phyloP scores from a whole-genome alignment of 2,113 vertebrate species.

The Ptychochromis oligacanthus region DNA sequence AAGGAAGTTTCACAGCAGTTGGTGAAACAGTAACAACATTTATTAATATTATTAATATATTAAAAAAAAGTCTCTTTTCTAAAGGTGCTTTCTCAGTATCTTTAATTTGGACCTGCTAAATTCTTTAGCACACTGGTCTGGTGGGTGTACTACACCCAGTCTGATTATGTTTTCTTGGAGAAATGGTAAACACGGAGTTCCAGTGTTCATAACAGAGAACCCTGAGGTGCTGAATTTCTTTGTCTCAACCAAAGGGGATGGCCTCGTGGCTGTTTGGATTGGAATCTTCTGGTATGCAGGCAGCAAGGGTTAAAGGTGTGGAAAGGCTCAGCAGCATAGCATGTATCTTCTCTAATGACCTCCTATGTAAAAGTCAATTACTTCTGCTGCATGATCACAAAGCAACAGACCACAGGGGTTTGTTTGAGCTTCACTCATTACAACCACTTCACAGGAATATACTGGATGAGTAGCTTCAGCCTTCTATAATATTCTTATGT shows the following conservation, averaged over 20 bases:
- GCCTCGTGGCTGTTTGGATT: constrained; percentile 3
- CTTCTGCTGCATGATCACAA: constrained; percentile 82
- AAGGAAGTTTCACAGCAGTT: not conserved
- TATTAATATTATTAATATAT: not conserved
- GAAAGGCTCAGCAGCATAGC: constrained; percentile 55
- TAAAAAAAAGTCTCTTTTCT: not conserved
- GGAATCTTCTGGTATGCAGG: constrained; percentile 55
- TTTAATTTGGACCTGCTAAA: not conserved
- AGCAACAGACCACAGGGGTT: constrained; percentile 66
- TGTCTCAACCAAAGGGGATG: not conserved
- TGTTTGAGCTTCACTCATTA: constrained; percentile 73
- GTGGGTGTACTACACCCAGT: not conserved
- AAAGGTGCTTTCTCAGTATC: not conserved
- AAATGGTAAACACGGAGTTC: not conserved
- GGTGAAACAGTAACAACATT: no score
- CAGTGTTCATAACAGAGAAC: not conserved
- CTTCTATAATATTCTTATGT: not conserved
- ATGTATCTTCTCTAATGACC: constrained; percentile 80
- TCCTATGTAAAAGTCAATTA: constrained; percentile 81
- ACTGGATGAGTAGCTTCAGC: not conserved
- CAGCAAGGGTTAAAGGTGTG: constrained; percentile 77
- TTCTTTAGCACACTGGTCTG: no score
- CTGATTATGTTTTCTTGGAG: not conserved
- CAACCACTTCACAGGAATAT: constrained; percentile 49
- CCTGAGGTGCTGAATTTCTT: constrained; percentile 36